Evolutionary conservation across 2,113 vertebrate species (phyloP).

Genomic region (Forbesichthys agassizii): DNA sequence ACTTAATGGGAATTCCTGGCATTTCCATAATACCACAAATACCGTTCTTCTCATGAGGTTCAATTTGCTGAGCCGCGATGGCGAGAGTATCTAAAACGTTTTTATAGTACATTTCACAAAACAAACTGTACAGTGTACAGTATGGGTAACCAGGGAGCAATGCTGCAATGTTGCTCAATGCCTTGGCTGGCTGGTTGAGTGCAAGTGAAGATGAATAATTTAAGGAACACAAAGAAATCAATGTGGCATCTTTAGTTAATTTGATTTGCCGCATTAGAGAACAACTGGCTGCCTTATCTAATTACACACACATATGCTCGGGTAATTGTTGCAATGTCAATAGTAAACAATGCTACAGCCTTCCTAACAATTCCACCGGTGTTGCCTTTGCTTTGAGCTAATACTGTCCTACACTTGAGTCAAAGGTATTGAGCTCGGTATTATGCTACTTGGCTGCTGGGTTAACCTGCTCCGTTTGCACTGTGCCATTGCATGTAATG

Average conservation of each 20-base stretch:
- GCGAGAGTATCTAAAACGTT: constrained; percentile 42
- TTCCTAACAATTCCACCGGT: constrained; percentile 53
- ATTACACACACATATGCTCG: constrained; percentile 75
- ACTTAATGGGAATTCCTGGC: constrained; percentile 58
- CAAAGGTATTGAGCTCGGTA: constrained; percentile 27
- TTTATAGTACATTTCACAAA: constrained; percentile 36
- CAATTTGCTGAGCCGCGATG: constrained; percentile 45
- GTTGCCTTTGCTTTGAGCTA: constrained; percentile 47
- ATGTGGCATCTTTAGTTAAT: constrained; percentile 78
- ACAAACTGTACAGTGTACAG: constrained; percentile 38
- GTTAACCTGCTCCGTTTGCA: constrained; percentile 36
- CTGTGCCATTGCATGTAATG: constrained; percentile 1
- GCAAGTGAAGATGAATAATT: constrained; percentile 77
- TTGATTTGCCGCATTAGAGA: constrained; percentile 77
- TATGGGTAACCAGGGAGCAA: constrained; percentile 30
- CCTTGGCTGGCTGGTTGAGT: constrained; percentile 55
- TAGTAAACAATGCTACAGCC: constrained; percentile 64
- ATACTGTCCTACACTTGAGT: constrained; percentile 41
- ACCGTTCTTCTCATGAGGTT: constrained; percentile 45
- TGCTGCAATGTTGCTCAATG: constrained; percentile 56
- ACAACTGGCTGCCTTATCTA: constrained; percentile 76
- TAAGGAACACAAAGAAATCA: constrained; percentile 75
- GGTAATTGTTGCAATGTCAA: constrained; percentile 72
- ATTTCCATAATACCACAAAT: constrained; percentile 51
- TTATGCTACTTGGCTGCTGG: constrained; percentile 27